Evolutionary conservation across 2,797 vertebrate genomes (phyloP).

Genomic region (Notolepis coatsorum): DNA sequence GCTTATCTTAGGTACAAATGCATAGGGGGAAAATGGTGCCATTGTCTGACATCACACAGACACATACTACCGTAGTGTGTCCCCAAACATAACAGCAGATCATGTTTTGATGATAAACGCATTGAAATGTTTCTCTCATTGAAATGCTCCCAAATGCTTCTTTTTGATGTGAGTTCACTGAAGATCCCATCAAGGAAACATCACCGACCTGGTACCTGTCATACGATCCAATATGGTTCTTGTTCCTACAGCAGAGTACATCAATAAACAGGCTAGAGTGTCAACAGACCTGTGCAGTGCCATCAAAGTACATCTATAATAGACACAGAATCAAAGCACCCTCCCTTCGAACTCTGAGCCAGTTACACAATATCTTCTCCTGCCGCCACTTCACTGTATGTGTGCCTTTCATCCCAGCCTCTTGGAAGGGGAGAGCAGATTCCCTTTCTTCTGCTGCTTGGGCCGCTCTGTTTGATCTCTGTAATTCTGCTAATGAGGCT

Average conservation of each 20-base stretch:
- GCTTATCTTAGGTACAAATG: too few relatives aligned
- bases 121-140: neutral
- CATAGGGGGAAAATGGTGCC: too few relatives aligned
- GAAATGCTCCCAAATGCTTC: neutral
- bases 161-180: neutral
- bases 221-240: conserved; percentile 14
- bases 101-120: neutral
- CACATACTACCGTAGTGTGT: too few relatives aligned
- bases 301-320: conserved; percentile 73
- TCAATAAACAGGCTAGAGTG: conserved; percentile 55
- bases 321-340: conserved; percentile 75
- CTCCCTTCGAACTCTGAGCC: conserved; percentile 64
- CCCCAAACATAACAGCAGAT: too few relatives aligned
- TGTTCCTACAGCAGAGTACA: conserved; percentile 31
- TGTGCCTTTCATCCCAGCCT: conserved; percentile 76
- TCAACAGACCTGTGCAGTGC: conserved; percentile 52
- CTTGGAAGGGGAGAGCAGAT: conserved; percentile 68
- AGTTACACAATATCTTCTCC: conserved; percentile 75
- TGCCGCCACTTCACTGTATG: conserved; percentile 62
- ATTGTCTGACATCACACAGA: too few relatives aligned
- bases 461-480: conserved; percentile 80
- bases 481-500: conserved; percentile 83
- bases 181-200: conserved; percentile 1
- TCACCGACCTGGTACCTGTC: neutral
- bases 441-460: conserved; percentile 75